Evolutionary conservation across 2,888 invertebrate genomes (phyloP), one percentile per base, ranked within the genome.

Genomic region (Timandra comae): DNA sequence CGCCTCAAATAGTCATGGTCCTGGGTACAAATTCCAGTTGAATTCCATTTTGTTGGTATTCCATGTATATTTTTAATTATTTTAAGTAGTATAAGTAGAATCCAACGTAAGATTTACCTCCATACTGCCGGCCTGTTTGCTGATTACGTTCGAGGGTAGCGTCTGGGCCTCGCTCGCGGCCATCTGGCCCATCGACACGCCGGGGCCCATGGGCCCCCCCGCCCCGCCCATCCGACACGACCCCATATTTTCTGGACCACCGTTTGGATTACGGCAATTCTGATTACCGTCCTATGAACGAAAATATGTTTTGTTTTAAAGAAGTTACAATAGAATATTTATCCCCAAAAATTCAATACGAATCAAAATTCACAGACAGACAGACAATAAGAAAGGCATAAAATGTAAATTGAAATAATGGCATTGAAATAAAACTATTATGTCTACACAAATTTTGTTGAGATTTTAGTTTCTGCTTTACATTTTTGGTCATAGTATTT

Each of bases 101-200:
- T 26, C 6, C 2, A 4, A 11, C 7, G 37, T 48, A 41, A 52
- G 54, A 55, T 49, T 69, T 78, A 94, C 93, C 87, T 95, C 94
- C 88, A 94, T 92, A 45, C 92, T 91, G 47, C 91, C 90, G 12
- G 88, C 82, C 63, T 93, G 93, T 69, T 93, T 94, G 67, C 89
- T 91, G 56, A 93, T 90, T 39, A 93, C 92, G 70, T 93, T 93
- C 46, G 92, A 92, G 19, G 91, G 91, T 58, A 93, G 73, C 7
- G 93, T 91, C 68, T 93, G 93, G 23, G 91, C 90, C 57, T 92
- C 91, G 35, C 88, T 85, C 22, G 68, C 63, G 0, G 88, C 86
- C 84, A 84, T 82, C 25, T 78, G 70, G 2, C 82, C 81, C 81
- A 84, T 81, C 0, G 82, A 69, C 10, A 73, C 84, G 0, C 81